Conservation (phyloP, 2,113 vertebrate genomes). For the Pseudonaja textilis region DNA sequence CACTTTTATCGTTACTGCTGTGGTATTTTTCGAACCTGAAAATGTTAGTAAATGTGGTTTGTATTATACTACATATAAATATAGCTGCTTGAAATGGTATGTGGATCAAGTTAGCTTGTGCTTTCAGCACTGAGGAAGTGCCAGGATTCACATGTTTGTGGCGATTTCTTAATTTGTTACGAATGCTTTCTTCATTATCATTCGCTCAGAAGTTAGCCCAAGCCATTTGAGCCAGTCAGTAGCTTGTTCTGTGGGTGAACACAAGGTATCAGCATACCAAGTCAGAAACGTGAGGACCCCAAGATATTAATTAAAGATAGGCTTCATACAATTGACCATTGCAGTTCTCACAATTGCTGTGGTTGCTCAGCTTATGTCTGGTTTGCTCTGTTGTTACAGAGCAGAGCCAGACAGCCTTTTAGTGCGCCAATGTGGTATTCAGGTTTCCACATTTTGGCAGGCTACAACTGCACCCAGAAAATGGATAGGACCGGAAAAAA, state of each 20-base stretch:
- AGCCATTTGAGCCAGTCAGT: constrained; percentile 14
- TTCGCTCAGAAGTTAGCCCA: neutral
- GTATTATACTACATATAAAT: constrained; percentile 55
- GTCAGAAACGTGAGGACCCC: neutral
- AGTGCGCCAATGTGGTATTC: neutral
- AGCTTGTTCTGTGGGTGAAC: neutral
- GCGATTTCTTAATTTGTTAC: constrained; percentile 27
- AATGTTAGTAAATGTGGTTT: constrained; percentile 49
- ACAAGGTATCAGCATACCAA: neutral
- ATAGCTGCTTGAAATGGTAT: constrained; percentile 49
- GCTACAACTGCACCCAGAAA: neutral
- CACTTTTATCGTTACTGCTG: constrained; percentile 37
- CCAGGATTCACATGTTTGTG: constrained; percentile 43
- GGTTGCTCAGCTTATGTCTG: neutral
- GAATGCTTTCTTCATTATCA: constrained; percentile 27
- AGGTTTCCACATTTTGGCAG: neutral
- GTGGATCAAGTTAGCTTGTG: constrained; percentile 50
- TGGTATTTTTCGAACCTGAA: constrained; percentile 34
- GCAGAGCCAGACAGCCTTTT: neutral
- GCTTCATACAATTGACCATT: neutral
- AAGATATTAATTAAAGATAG: neutral
- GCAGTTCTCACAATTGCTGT: neutral
- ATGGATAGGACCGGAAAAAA: neutral
- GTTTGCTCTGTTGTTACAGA: neutral
- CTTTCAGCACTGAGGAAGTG: constrained; percentile 53